Evolutionary conservation across 2,797 vertebrate species (phyloP).

Genomic region (Liasis olivaceus): DNA sequence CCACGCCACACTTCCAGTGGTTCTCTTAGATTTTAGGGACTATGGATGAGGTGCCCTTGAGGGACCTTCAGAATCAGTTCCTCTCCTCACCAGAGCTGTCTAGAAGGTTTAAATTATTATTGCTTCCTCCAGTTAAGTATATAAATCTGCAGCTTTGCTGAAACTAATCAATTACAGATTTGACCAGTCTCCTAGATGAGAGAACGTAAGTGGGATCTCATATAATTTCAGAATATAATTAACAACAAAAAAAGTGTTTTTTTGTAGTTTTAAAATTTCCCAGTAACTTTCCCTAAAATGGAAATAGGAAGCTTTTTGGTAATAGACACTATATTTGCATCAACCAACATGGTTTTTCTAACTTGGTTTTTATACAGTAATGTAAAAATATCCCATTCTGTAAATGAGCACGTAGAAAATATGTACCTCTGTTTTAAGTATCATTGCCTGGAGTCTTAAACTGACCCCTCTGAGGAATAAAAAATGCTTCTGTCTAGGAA

Average conservation of each 20-base stretch:
- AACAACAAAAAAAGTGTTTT: background rate
- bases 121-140: background rate
- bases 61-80: background rate
- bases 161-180: background rate
- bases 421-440: constrained; percentile 12
- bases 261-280: background rate
- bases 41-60: background rate
- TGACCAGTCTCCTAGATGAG: background rate
- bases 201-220: background rate
- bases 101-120: background rate
- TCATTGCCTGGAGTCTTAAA: constrained; percentile 49
- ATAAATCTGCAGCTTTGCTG: background rate
- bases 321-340: constrained; percentile 1
- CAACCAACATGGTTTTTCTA: constrained; percentile 15
- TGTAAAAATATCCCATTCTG: constrained; percentile 4
- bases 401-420: constrained; percentile 31
- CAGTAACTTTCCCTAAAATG: background rate
- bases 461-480: constrained; percentile 60
- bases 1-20: background rate
- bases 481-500: constrained; percentile 44
- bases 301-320: background rate
- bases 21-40: background rate
- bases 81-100: background rate
- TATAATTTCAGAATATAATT: background rate
- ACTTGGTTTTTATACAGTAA: background rate